Base-by-base conservation (phyloP, 1,140 invertebrate genomes). In the Ceratoteleas bidentatus region DNA sequence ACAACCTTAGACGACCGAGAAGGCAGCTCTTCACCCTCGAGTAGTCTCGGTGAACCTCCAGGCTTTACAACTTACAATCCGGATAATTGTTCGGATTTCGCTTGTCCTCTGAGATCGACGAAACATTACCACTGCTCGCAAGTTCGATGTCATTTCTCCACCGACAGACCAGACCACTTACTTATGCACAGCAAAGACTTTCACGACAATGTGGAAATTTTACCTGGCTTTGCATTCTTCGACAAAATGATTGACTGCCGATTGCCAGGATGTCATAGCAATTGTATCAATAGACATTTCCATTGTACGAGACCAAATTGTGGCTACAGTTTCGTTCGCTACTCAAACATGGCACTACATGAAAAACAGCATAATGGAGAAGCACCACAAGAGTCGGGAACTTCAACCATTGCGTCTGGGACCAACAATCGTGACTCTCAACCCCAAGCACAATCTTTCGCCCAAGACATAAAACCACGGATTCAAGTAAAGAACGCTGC, bases 151-250 rank as follows among this genome's bases (percentile, higher is more conserved):
- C 85, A 92, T 56, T 96, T 95, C 82, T 93, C 93, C 9, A 95
- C 95, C 2, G 93, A 95, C 72, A 90, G 93, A 45, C 91, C 93
- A 9, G 95, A 96, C 79, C 93, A 94, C 36, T 86, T 96, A 6
- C 90, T 94, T 6, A 92, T 94, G 84, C 96, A 97, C 86, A 94
- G 95, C 56, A 94, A 94, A 84, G 96, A 97, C 85, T 97, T 97
- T 87, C 96, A 97, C 87, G 95, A 95, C 78, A 96, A 95, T 84
- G 94, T 96, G 13, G 95, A 95, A 81, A 96, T 97, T 75, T 90
- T 95, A n/a, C 94, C 96, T 13, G 95, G 95, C 5, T 97, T 96
- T 87, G 94, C 95, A 32, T 96, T 96, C 89, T 97, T 95, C 90
- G 96, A 97, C 83, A 92, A 94, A 50, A 95, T 93, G 85, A 93